Base-by-base conservation (phyloP, 2,888 invertebrate species). In the Drosophila koepferae region DNA sequence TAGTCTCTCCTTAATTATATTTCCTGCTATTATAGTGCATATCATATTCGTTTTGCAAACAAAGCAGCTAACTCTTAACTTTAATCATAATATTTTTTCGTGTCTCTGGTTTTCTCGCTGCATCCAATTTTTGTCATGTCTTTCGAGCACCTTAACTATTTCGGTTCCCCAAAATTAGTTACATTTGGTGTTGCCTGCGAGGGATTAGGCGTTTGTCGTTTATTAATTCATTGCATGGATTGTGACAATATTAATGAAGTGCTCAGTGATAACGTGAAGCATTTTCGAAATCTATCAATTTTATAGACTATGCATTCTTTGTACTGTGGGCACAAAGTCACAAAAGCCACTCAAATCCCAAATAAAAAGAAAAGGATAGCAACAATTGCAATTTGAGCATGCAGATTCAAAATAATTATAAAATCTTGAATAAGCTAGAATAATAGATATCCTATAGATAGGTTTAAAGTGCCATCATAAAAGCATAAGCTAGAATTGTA, bases 141-240 rank as follows among this genome's bases (percentile, higher is more conserved):
- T 84, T 79, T 78, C 16, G 81, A 79, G 69, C 76, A 70, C 82
- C 81, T 90, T 89, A 87, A 86, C 81, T 82, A 84, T 89, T 86
- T 82, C 84, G 81, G 80, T 83, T 70, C 81, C 82, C 75, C 76
- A 80, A 90, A 90, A 84, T 88, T 80, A 82, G 80, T 76, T 65
- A 68, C 55, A 62, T 72, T 67, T 78, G 56, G 10, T 20, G 54
- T 31, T 67, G 63, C 36, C 8, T 20, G 46, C 58, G 53, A 56
- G 31, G 41, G 28, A 55, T 55, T 55, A 18, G 31, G 49, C 9
- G 28, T 61, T 56, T 60, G 7, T 56, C 16, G 34, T 49, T 64
- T 70, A 62, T 68, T 61, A 63, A 66, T 73, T 72, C 16, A 55
- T 68, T 62, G 51, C 44, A 62, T n/a, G 46, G 51, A 58, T 60